Evolutionary conservation across 2,113 vertebrate species (phyloP), one percentile per base, ranked within the genome.

Genomic region (Numida meleagris): DNA sequence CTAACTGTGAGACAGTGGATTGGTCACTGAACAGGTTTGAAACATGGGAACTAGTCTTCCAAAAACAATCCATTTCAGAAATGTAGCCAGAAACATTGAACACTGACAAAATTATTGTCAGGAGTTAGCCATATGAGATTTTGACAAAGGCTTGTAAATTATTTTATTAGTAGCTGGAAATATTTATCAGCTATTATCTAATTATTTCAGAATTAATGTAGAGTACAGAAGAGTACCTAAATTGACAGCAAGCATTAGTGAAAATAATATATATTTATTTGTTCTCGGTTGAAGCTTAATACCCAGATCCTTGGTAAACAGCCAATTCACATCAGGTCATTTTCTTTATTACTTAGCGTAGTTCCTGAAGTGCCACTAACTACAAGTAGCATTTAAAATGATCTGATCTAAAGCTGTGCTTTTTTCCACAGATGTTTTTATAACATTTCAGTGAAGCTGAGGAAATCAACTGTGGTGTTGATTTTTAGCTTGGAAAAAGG

Each of bases 341-440:
- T 88, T 78, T 82, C 75, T 89, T 67, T 89, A 62, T 58, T 70
- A 62, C 18, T 68, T 82, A 57, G 14, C 14, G 87, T 91, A 77
- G 31, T 31, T 40, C 43, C 72, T 62, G 34, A 88, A 88, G 33
- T 58, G 36, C 16, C 1, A 2, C 67, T 53, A 68, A 85, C 48
- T 66, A 61, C 36, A 89, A 87, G 53, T 31, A 53, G 6, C 68
- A 82, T 90, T 95, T 93, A 93, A 94, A 96, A 68, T 5, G 65
- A 83, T 61, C 31, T 38, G 38, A 23, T 46, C 71, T 86, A 57
- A 76, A 67, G 63, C 18, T 57, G 8, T 87, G 55, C 65, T 81
- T 76, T 96, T 12, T 86, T 31, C 40, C 82, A 73, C 33, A 85
- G 55, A 72, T 57, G 31, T 29, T 94, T 65, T 89, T 81, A 82